phyloP scores from a whole-genome alignment of 2,888 invertebrate genomes.

The Ormyrus nitidulus region DNA sequence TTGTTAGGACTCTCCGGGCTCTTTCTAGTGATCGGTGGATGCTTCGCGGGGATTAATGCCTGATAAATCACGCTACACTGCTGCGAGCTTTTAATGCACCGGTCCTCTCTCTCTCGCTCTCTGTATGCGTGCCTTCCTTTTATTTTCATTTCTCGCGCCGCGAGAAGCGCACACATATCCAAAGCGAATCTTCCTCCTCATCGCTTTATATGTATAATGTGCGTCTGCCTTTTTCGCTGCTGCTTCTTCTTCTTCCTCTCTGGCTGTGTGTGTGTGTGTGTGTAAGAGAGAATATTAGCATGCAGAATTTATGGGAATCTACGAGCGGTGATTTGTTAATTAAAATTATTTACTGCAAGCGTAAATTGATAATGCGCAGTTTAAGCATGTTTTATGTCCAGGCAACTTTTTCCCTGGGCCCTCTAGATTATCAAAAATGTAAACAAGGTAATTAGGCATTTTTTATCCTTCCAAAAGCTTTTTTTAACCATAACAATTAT shows the following conservation, averaged over 20 bases:
- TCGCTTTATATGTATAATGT: neutral
- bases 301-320: slow-evolving; percentile 29
- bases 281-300: slow-evolving; percentile 20
- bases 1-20: slow-evolving; percentile 42
- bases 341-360: slow-evolving; percentile 40
- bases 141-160: slow-evolving; percentile 34
- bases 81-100: slow-evolving; percentile 8
- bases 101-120: neutral
- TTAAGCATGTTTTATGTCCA: slow-evolving; percentile 6
- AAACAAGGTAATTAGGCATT: slow-evolving; percentile 12
- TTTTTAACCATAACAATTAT: slow-evolving; percentile 16
- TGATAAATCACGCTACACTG: slow-evolving; percentile 44
- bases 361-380: slow-evolving; percentile 25
- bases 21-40: slow-evolving; percentile 49
- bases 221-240: slow-evolving; percentile 8
- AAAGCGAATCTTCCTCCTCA: neutral
- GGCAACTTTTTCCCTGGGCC: neutral
- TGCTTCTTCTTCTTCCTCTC: no score
- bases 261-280: neutral
- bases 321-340: slow-evolving; percentile 39
- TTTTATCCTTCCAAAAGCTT: neutral
- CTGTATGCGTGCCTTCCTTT: slow-evolving; percentile 30
- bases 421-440: neutral
- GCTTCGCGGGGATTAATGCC: slow-evolving; percentile 52
- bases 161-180: neutral